Percentiles rank a stretch among this genome's conserved stretches.
Evolutionary conservation across 2,113 vertebrate species (phyloP).

Genomic region (Gymnobelideus leadbeateri): DNA sequence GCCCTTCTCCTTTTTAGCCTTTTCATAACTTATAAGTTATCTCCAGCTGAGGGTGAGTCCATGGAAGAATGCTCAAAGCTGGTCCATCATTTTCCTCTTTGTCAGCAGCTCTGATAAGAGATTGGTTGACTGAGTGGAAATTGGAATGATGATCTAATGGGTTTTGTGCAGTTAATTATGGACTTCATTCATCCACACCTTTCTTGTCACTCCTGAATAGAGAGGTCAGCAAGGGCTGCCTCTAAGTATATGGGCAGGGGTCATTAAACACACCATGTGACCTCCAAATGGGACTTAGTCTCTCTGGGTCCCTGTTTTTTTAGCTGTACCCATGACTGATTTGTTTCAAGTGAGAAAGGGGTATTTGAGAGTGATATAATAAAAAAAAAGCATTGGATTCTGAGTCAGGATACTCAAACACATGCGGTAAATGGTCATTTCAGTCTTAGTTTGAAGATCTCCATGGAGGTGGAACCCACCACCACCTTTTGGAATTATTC

Average conservation of each 20-base stretch:
- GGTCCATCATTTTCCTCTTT: neutral
- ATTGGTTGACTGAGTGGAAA: neutral
- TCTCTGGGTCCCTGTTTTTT: neutral
- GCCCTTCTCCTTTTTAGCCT: neutral
- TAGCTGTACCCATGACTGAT: neutral
- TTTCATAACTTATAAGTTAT: neutral
- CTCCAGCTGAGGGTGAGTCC: neutral
- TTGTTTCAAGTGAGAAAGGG: neutral
- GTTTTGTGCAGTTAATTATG: neutral
- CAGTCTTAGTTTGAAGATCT: neutral
- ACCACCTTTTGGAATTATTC: neutral
- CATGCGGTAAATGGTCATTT: neutral
- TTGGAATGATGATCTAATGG: neutral
- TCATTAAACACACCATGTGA: neutral
- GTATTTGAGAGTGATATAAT: neutral
- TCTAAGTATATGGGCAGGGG: neutral
- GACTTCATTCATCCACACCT: neutral
- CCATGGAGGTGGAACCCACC: neutral
- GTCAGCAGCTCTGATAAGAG: neutral
- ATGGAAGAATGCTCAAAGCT: neutral
- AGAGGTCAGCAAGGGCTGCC: neutral
- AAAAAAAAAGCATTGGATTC: neutral
- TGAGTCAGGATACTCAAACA: neutral
- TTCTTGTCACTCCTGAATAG: slow-evolving; percentile 10
- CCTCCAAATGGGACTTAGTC: neutral